Evolutionary conservation across 2,797 vertebrate genomes (phyloP), one percentile per base, ranked within the genome.

Genomic region (Siniperca obscura): DNA sequence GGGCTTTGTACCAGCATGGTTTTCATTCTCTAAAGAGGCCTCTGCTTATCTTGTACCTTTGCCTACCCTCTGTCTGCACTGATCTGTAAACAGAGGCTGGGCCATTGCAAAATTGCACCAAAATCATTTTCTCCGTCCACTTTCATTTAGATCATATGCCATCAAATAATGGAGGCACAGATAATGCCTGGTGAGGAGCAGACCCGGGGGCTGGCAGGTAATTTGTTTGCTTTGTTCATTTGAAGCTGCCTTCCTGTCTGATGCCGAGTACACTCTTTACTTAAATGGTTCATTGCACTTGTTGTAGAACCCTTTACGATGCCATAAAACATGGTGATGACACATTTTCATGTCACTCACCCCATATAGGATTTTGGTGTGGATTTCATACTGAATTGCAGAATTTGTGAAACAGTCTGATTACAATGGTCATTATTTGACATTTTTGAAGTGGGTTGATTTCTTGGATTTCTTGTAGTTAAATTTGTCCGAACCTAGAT

Each of bases 171-270:
- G 79, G 59, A 69, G 64, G 61, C 74, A 62, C n/a, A 86, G 84
- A 83, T 86, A 84, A 83, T 73, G 76, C 57, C 76, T 46, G 25
- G 61, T 81, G 82, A 86, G 57, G n/a, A 74, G 62, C 60, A 65
- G 64, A 67, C 62, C 27, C 3, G 0, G 22, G 34, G 36, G 53
- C 82, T 61, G 85, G 69, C 61, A 80, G 77, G 72, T 90, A 73
- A 87, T 90, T 85, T 81, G 71, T 90, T 89, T 89, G 83, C 74
- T 88, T 86, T 86, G 73, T 89, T 90, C 67, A 66, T 81, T 61
- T 83, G 71, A 85, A 61, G 46, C 38, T 52, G 59, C 55, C 36
- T 71, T 78, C 65, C 40, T 78, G 83, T 86, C 25, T 87, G 70
- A 80, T 73, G 65, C 9, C 9, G 59, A 44, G 34, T 48, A 25